Conservation (phyloP, 92 coral and sea anemone genomes). For the Umimayanthus kanabou region DNA sequence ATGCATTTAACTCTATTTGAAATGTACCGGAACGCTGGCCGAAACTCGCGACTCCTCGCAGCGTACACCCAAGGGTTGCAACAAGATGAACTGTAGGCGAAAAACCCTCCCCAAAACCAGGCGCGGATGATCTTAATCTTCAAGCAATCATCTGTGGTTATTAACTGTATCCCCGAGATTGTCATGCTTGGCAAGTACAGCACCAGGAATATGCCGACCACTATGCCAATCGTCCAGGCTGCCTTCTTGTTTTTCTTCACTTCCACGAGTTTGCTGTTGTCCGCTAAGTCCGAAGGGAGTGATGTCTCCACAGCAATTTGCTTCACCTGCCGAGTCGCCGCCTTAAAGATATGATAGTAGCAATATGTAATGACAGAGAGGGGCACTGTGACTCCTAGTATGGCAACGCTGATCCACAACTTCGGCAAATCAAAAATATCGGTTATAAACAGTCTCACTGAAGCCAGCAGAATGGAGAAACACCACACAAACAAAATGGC, state of each 20-base stretch:
- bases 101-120: slow-evolving; percentile 84
- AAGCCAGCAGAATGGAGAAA: slow-evolving; percentile 63
- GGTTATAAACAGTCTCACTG: slow-evolving; percentile 53
- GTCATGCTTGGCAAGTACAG: slow-evolving; percentile 74
- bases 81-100: slow-evolving; percentile 71
- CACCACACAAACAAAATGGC: slow-evolving; percentile 57
- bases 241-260: slow-evolving; percentile 64
- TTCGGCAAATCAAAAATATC: slow-evolving; percentile 68
- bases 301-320: slow-evolving; percentile 56
- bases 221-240: slow-evolving; percentile 72
- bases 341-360: slow-evolving; percentile 68
- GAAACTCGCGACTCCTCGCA: slow-evolving; percentile 60
- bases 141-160: slow-evolving; percentile 59
- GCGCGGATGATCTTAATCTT: slow-evolving; percentile 62
- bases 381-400: slow-evolving; percentile 68
- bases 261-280: neutral
- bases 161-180: slow-evolving; percentile 64
- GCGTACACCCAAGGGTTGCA: slow-evolving; percentile 85
- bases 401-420: slow-evolving; percentile 62
- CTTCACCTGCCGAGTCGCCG: slow-evolving; percentile 53
- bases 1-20: neutral
- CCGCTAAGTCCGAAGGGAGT: slow-evolving; percentile 3
- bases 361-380: slow-evolving; percentile 66
- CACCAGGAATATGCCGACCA: slow-evolving; percentile 65
- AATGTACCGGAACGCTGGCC: slow-evolving; percentile 58